phyloP scores from a whole-genome alignment of 2,888 invertebrate species.

The Brachyptera risi region DNA sequence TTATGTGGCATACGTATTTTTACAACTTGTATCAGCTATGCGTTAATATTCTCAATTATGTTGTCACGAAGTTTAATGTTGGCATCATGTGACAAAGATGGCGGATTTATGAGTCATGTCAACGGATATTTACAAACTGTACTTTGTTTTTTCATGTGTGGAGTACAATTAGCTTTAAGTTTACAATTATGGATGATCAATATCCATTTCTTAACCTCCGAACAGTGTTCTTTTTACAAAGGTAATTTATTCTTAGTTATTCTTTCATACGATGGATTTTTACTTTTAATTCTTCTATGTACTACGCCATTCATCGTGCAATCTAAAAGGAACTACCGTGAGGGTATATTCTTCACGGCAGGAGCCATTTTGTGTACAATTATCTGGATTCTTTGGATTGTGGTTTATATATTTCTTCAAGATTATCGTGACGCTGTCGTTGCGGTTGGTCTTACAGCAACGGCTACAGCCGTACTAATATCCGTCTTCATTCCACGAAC shows the following conservation, averaged over 20 bases:
- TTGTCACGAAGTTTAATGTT: slow-evolving; percentile 61
- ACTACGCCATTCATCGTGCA: slow-evolving; percentile 58
- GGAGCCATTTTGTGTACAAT: slow-evolving; percentile 52
- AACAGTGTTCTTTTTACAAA: slow-evolving; percentile 49
- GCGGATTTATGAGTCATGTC: slow-evolving; percentile 64
- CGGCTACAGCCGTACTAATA: slow-evolving; percentile 58
- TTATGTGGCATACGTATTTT: slow-evolving; percentile 56
- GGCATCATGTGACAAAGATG: slow-evolving; percentile 59
- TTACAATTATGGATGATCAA: slow-evolving; percentile 43
- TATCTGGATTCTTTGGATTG: slow-evolving; percentile 60
- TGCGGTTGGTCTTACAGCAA: slow-evolving; percentile 57
- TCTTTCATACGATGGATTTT: slow-evolving; percentile 58
- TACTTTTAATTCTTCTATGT: slow-evolving; percentile 54
- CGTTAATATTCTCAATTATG: slow-evolving; percentile 59
- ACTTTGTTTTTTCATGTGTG: slow-evolving; percentile 53
- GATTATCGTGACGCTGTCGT: slow-evolving; percentile 51
- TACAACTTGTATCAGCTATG: slow-evolving; percentile 56
- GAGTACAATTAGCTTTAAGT: slow-evolving; percentile 44
- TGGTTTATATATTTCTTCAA: slow-evolving; percentile 48
- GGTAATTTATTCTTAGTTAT: slow-evolving; percentile 50
- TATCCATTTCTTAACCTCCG: slow-evolving; percentile 45
- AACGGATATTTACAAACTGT: slow-evolving; percentile 57
- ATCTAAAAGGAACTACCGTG: slow-evolving; percentile 63
- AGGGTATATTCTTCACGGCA: slow-evolving; percentile 51
- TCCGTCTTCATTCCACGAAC: slow-evolving; percentile 65